phyloP scores from a whole-genome alignment of 2,888 invertebrate genomes.

The Drosophila siamana region DNA sequence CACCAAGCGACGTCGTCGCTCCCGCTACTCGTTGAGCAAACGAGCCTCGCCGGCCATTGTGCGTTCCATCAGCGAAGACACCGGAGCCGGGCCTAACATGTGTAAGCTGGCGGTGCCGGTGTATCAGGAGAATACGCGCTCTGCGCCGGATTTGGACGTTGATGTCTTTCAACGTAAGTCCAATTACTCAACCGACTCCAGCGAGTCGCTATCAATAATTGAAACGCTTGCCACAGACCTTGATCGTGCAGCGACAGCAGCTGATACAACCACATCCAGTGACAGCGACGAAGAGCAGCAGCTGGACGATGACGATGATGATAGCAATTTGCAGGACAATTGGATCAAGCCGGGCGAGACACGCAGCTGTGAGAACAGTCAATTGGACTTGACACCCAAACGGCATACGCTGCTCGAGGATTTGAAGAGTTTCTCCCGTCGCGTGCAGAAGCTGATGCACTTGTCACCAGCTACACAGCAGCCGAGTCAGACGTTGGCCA shows the following conservation, averaged over 20 bases:
- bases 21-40: constrained; percentile 50
- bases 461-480: constrained; percentile 41
- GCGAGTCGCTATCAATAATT: constrained; percentile 60
- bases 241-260: constrained; percentile 33
- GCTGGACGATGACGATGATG: constrained; percentile 32
- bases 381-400: constrained; percentile 64
- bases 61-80: constrained; percentile 82
- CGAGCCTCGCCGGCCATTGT: constrained; percentile 62
- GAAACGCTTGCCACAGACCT: constrained; percentile 53
- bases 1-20: constrained; percentile 60
- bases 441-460: constrained; percentile 71
- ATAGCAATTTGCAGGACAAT: constrained; percentile 69
- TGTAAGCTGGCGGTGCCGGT: constrained; percentile 61
- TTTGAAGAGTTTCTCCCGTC: constrained; percentile 77
- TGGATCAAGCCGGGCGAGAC: constrained; percentile 84
- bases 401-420: constrained; percentile 79
- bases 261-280: constrained; percentile 19
- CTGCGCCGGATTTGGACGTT: constrained; percentile 74
- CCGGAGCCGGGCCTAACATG: constrained; percentile 57
- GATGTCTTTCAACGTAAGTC: constrained; percentile 59
- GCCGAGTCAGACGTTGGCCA: constrained; percentile 13
- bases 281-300: constrained; percentile 54
- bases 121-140: constrained; percentile 72
- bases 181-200: constrained; percentile 66
- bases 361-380: constrained; percentile 79